A percentile compares a stretch with the other conserved stretches of the same genome.
Evolutionary conservation across 2,797 vertebrate genomes (phyloP).

Genomic region (Sphenodon punctatus): DNA sequence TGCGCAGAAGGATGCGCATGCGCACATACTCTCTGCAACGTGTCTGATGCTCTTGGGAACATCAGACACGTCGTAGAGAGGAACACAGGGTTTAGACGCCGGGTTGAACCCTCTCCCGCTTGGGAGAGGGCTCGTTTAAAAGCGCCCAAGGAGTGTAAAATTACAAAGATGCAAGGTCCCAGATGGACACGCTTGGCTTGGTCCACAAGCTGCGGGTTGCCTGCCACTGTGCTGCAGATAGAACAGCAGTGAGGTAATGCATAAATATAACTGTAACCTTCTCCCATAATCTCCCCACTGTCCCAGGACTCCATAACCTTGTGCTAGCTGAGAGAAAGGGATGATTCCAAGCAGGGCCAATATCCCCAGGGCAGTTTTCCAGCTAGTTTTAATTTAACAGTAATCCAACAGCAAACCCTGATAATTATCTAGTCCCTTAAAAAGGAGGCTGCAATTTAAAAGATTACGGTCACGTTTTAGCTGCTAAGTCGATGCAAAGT

Average conservation of each 20-base stretch:
- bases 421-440: background rate
- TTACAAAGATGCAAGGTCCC: too few relatives aligned
- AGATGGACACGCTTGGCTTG: too few relatives aligned
- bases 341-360: background rate
- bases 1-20: too few relatives aligned
- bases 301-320: background rate
- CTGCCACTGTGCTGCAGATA: too few relatives aligned
- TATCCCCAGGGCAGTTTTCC: background rate
- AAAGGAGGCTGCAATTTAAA: background rate
- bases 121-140: too few relatives aligned
- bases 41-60: too few relatives aligned
- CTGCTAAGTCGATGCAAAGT: background rate
- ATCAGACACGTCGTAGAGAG: too few relatives aligned
- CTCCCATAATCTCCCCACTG: background rate
- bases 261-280: background rate
- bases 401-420: slow-evolving; percentile 5
- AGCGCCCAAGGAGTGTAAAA: too few relatives aligned
- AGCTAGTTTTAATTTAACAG: background rate
- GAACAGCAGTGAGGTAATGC: background rate
- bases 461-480: background rate
- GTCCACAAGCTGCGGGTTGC: too few relatives aligned
- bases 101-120: too few relatives aligned
- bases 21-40: too few relatives aligned
- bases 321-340: background rate
- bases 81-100: too few relatives aligned